Percentiles rank a stretch among this genome's conserved stretches.
These are phyloP conservation scores for Morelia viridis DNA, from an alignment of 2,797 vertebrate genomes.

Conservation along the genomic window DNA sequence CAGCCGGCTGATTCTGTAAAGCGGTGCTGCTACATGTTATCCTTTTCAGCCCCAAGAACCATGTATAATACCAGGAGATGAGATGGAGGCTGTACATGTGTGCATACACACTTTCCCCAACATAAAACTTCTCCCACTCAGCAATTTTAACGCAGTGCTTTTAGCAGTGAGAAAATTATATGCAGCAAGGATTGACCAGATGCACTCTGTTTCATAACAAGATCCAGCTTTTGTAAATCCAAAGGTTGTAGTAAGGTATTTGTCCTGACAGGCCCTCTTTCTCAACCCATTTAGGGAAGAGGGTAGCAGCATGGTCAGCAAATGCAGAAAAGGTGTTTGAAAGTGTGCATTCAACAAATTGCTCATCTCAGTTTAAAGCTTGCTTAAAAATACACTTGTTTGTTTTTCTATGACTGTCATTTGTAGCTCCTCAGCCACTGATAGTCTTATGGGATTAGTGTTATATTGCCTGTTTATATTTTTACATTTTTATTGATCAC, in stretches of 20 bases:
- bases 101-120: not conserved
- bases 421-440: not conserved
- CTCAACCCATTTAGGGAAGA: not conserved
- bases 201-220: not conserved
- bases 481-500: not conserved
- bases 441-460: not conserved
- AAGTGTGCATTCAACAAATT: not conserved
- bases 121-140: not conserved
- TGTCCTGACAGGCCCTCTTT: not conserved
- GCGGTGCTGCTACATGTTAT: not conserved
- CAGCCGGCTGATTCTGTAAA: not conserved
- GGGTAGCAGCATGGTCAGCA: not conserved
- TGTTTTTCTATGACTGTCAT: not conserved
- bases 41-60: not conserved
- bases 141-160: not conserved
- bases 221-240: accelerated
- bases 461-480: not conserved
- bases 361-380: not conserved
- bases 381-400: not conserved
- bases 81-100: not conserved
- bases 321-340: not conserved
- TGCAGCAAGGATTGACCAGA: not conserved
- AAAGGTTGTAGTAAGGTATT: not conserved
- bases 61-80: not conserved
- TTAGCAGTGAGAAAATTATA: not conserved